These are phyloP conservation scores for Lordiphosa clarofinis DNA, from an alignment of 1,140 invertebrate genomes.

Conservation along the genomic window DNA sequence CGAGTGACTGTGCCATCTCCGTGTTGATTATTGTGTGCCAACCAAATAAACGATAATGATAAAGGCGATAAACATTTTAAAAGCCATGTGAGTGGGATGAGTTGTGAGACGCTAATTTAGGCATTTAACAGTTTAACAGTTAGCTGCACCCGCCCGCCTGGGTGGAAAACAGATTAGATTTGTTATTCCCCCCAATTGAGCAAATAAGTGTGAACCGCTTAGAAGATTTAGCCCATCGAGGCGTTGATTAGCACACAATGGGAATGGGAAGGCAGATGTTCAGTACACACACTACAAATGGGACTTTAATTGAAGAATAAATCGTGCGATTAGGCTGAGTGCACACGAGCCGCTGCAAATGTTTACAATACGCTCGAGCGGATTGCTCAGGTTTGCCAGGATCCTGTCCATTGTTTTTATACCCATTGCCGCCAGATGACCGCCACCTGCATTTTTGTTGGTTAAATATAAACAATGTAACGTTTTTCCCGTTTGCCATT, in stretches of 20 bases:
- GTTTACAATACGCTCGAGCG: too few relatives aligned
- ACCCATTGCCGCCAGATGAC: conserved; percentile 4
- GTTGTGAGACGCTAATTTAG: conserved; percentile 38
- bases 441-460: conserved; percentile 28
- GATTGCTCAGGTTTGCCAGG: conserved; percentile 22
- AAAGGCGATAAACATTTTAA: conserved; percentile 68
- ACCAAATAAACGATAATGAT: conserved; percentile 53
- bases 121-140: conserved; percentile 45
- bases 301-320: conserved; percentile 68
- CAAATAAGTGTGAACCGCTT: conserved; percentile 20
- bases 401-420: neutral
- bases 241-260: conserved; percentile 60
- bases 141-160: conserved; percentile 16
- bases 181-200: conserved; percentile 13
- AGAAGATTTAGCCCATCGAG: conserved; percentile 3
- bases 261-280: conserved; percentile 30
- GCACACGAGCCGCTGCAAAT: conserved; percentile 4
- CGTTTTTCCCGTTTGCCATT: conserved; percentile 28
- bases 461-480: conserved; percentile 65
- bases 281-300: conserved; percentile 19
- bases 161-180: too few relatives aligned
- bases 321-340: conserved; percentile 52
- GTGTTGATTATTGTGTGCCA: conserved; percentile 32
- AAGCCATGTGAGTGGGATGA: conserved; percentile 44
- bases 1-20: conserved; percentile 25